phyloP scores from a whole-genome alignment of 2,888 invertebrate genomes.

The Lymantria dispar region DNA sequence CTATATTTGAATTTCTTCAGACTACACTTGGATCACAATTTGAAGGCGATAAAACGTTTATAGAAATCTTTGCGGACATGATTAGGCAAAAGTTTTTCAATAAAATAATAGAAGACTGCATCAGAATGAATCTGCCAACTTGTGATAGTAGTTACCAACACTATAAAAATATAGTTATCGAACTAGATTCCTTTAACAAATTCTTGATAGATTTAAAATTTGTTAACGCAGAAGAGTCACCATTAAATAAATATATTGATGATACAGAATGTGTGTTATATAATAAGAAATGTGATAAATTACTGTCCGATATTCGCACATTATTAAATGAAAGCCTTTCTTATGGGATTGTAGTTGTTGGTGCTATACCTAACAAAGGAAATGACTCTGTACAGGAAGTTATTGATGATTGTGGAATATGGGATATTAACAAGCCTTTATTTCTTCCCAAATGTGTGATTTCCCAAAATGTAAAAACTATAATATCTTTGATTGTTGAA shows the following conservation, averaged over 20 bases:
- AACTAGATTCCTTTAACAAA: slow-evolving; percentile 71
- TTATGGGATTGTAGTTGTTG: slow-evolving; percentile 57
- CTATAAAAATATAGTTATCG: slow-evolving; percentile 67
- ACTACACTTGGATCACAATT: slow-evolving; percentile 68
- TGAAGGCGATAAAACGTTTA: slow-evolving; percentile 62
- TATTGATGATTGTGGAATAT: slow-evolving; percentile 44
- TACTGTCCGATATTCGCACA: slow-evolving; percentile 60
- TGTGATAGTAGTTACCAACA: slow-evolving; percentile 65
- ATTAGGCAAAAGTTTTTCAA: slow-evolving; percentile 65
- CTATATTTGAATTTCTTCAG: slow-evolving; percentile 73
- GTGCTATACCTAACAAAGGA: slow-evolving; percentile 33
- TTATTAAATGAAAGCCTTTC: slow-evolving; percentile 63
- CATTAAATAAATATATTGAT: slow-evolving; percentile 67
- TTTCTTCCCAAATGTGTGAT: slow-evolving; percentile 70
- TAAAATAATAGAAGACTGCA: slow-evolving; percentile 72
- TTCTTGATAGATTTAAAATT: slow-evolving; percentile 74
- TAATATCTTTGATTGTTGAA: slow-evolving; percentile 61
- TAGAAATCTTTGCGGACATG: slow-evolving; percentile 65
- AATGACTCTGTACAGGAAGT: slow-evolving; percentile 55
- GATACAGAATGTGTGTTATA: slow-evolving; percentile 71
- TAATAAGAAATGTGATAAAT: slow-evolving; percentile 72
- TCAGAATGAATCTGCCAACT: slow-evolving; percentile 64
- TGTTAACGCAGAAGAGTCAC: slow-evolving; percentile 59
- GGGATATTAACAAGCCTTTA: slow-evolving; percentile 62
- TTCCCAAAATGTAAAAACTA: slow-evolving; percentile 64